Base-by-base conservation (phyloP, 37 sponge, comb jelly and placozoan species). In the Halichondria panicea region DNA sequence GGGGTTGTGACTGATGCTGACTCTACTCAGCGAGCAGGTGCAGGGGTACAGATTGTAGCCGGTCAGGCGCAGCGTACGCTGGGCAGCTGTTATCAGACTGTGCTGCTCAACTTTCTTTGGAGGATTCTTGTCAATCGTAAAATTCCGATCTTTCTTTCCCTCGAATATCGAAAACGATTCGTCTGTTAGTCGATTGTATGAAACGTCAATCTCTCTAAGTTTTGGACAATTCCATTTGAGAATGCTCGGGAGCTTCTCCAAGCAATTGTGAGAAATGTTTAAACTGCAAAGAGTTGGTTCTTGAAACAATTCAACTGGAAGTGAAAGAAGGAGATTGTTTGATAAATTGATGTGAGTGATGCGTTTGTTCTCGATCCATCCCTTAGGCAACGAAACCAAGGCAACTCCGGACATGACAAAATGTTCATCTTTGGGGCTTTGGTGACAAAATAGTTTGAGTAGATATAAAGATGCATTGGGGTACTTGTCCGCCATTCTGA, bases 211-310 rank as follows among this genome's bases (percentile, higher is more conserved):
- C 37, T 81, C 77, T 33, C 55, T 43, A 30, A 87, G 72, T 38
- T 76, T 48, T 0, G 88, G 88, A 62, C 82, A 81, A 66, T 87
- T 87, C 88, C 88, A 87, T 1, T 52, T 66, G 55, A 87, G 70
- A 4, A 81, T 69, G 40, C 45, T 59, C 1, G 88, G 88, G 12
- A 87, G 38, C 33, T 68, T 40, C 28, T 68, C 71, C 33, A 87
- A 46, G 66, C 63, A 63, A 50, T 87, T 87, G 70, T 76, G 82
- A 0, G 88, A 81, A 15, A 81, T 9, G 41, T 87, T 53, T 4
- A 87, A 66, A 0, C 13, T 3, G 8, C 35, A 60, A 22, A 87
- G 88, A 1, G 44, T n/a, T 2, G 68, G 27, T n/a, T 81, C 4
- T 43, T 81, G 70, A 45, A 87, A 76, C 58, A 87, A 37, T 19